Evolutionary conservation across 2,797 vertebrate genomes (phyloP), one percentile per base, ranked within the genome.

Genomic region (Rhadinocentrus ornatus): DNA sequence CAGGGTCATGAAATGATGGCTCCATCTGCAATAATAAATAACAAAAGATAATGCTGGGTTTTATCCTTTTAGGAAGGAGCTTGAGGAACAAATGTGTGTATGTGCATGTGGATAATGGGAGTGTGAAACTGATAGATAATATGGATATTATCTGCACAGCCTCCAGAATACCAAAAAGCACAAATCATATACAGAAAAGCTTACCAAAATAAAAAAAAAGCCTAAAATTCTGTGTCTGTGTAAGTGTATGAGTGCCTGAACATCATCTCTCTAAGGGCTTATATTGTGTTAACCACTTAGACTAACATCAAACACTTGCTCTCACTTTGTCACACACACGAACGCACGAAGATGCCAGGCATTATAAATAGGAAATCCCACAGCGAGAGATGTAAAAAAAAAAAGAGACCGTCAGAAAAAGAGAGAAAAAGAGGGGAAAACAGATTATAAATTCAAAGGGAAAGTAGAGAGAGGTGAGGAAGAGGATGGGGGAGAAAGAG

Each of bases 271-370:
- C 80, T 57, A 56, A 81, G 86, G 88, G 72, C 81, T 86, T 64
- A 59, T 80, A 88, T 87, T 88, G 88, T 91, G 88, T 90, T 89
- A 90, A 91, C 86, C 86, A 90, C 85, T 91, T 83, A 88, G 86
- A 81, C 84, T 78, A 82, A 87, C 88, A 90, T 89, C 88, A 88
- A 86, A 91, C 86, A 81, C 86, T 58, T 80, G 67, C 74, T 64
- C 71, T 34, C 73, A 9, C 69, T n/a, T 71, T 22, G 56, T 50
- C 72, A 44, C 58, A 59, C 70, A 66, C 74, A 50, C 73, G n/a
- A 71, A 63, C 58, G 35, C 50, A 39, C 68, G 75, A 79, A 88
- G 86, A 83, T 88, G 87, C 82, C 84, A 90, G 66, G 81, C 84
- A 71, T 44, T 83, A 87, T 85, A 89, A 91, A 90, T 90, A 91